A percentile compares a stretch with the other conserved stretches of the same genome.
These are phyloP conservation scores for Aurelia sp. DNA, from an alignment of 30 jellyfish, hydroid and myxozoan genomes.

Conservation along the genomic window DNA sequence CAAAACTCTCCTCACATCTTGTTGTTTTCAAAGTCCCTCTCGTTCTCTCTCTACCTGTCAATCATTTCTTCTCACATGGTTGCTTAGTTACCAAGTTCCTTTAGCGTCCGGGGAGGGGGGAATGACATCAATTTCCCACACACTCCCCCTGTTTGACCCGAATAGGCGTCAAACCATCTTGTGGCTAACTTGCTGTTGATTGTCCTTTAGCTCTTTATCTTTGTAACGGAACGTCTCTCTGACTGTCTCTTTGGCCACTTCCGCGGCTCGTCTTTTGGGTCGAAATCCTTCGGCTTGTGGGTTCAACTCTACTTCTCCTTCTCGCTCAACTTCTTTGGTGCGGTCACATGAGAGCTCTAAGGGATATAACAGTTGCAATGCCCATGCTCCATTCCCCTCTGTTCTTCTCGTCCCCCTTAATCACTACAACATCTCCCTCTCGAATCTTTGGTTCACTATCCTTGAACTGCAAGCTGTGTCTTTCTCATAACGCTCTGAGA, in stretches of 20 bases:
- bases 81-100: constrained; percentile 15
- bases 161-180: too few relatives aligned
- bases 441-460: neutral
- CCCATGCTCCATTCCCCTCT: constrained; percentile 27
- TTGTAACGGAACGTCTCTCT: too few relatives aligned
- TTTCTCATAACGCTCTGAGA: constrained; percentile 1
- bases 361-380: neutral
- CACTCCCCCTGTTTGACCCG: neutral
- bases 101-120: constrained; percentile 41
- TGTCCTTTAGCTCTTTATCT: too few relatives aligned
- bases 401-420: constrained; percentile 44
- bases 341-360: too few relatives aligned
- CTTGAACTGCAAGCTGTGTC: neutral
- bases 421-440: constrained; percentile 43
- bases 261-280: too few relatives aligned
- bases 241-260: too few relatives aligned
- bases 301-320: too few relatives aligned
- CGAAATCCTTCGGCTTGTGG: too few relatives aligned
- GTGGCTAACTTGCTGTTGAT: too few relatives aligned
- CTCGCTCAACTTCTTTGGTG: too few relatives aligned
- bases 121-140: constrained; percentile 32
- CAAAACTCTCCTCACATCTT: constrained; percentile 37
- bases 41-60: constrained; percentile 17
- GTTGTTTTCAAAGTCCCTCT: constrained; percentile 13
- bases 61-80: constrained; percentile 21